A percentile compares a stretch with the other conserved stretches of the same genome.
Evolutionary conservation across 2,888 invertebrate genomes (phyloP).

Genomic region (Melinopterus prodromus): DNA sequence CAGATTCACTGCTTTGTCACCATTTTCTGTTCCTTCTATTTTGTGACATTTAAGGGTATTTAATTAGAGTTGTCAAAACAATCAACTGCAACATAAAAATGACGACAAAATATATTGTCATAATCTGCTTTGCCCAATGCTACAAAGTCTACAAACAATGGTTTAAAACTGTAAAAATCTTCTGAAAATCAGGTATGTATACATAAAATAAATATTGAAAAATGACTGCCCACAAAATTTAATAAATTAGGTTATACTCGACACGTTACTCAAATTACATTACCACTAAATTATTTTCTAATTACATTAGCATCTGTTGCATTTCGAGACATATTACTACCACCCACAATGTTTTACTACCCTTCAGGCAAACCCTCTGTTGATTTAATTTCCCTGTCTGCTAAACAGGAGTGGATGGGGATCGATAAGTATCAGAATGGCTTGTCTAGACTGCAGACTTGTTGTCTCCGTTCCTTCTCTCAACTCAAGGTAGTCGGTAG

Average conservation of each 20-base stretch:
- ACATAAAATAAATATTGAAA: too few species aligned
- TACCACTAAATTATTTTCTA: neutral
- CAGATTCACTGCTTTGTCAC: too few species aligned
- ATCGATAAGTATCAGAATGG: neutral
- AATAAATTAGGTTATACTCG: neutral
- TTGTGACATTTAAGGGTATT: too few species aligned
- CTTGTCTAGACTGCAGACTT: neutral
- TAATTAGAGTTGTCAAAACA: too few species aligned
- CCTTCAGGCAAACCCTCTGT: neutral
- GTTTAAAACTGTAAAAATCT: too few species aligned
- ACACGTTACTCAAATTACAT: neutral
- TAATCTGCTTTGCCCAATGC: too few species aligned
- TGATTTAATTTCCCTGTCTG: constrained; percentile 4
- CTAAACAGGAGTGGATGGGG: neutral
- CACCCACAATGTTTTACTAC: neutral
- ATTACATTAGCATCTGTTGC: neutral
- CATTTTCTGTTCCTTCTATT: too few species aligned
- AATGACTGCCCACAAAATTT: too few species aligned
- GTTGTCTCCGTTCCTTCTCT: neutral
- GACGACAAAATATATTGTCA: too few species aligned
- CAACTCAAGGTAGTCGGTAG: neutral
- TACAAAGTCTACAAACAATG: too few species aligned
- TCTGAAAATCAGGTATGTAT: too few species aligned
- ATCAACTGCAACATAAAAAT: too few species aligned
- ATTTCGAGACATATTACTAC: neutral